A percentile compares a stretch with the other conserved stretches of the same genome.
Evolutionary conservation across 2,888 invertebrate species (phyloP).

Genomic region (Nephrotoma guestfalica): DNA sequence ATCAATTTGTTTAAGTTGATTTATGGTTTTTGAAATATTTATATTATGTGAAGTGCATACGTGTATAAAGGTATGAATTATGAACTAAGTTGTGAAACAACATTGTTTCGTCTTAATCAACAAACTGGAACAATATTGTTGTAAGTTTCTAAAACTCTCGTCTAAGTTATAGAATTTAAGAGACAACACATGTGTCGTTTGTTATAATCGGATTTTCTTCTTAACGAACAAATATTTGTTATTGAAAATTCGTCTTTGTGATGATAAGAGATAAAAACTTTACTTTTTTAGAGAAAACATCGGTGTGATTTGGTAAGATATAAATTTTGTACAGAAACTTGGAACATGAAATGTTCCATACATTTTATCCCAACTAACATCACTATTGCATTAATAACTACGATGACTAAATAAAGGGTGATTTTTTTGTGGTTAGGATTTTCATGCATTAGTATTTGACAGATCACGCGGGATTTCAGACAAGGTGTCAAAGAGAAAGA

Average conservation of each 20-base stretch:
- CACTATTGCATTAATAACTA: no score
- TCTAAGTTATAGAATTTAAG: background rate
- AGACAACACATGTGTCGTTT: background rate
- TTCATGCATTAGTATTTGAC: no score
- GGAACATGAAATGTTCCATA: no score
- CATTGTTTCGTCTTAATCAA: background rate
- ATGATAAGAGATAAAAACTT: background rate
- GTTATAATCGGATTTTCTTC: background rate
- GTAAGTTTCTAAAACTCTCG: background rate
- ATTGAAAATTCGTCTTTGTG: background rate
- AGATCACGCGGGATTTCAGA: no score
- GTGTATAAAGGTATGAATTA: background rate
- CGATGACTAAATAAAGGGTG: no score
- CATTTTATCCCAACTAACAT: no score
- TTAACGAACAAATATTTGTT: background rate
- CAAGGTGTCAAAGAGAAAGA: no score
- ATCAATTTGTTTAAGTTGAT: background rate
- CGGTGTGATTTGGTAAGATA: background rate
- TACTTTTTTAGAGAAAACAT: background rate
- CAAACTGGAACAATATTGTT: background rate
- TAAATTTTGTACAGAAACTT: no score
- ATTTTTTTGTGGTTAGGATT: no score
- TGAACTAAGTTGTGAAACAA: background rate
- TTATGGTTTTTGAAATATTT: background rate
- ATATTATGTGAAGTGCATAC: background rate